Conservation (phyloP, 2,888 invertebrate genomes). For the Ferrisia virgata region DNA sequence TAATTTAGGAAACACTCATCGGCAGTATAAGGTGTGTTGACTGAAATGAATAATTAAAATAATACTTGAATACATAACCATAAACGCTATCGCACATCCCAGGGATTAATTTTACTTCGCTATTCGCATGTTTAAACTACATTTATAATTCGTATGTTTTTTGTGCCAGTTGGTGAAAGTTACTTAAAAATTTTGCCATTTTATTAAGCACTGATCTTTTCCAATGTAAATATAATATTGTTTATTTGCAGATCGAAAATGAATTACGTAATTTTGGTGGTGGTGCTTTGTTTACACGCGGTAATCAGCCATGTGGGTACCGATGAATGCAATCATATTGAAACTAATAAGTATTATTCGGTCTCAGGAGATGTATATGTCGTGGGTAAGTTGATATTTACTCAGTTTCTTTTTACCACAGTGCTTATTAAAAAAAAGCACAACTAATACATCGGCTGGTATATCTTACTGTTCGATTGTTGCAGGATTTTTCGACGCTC, state of each 20-base stretch:
- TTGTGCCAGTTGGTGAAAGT: conserved; percentile 1
- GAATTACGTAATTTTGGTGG: background rate
- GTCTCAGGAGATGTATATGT: conserved; percentile 35
- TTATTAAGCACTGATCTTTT: background rate
- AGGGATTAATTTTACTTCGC: background rate
- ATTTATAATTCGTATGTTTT: background rate
- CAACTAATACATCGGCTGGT: too few relatives aligned
- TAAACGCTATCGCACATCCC: background rate
- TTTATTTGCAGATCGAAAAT: background rate
- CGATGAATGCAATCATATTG: conserved; percentile 4
- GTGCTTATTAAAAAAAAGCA: too few relatives aligned
- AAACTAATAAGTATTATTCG: conserved; percentile 36
- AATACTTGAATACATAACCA: background rate
- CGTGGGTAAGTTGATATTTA: conserved; percentile 45
- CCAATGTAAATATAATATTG: background rate
- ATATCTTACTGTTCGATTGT: background rate
- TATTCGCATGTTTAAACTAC: background rate
- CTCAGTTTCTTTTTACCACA: too few relatives aligned
- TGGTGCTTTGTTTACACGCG: background rate
- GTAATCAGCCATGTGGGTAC: background rate
- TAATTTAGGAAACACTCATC: background rate
- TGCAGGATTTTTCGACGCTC: conserved; percentile 31
- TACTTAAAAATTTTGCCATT: background rate
- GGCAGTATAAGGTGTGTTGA: background rate
- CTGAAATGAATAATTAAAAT: background rate